Evolutionary conservation across 2,797 vertebrate genomes (phyloP).

Genomic region (Oryzias sinensis): DNA sequence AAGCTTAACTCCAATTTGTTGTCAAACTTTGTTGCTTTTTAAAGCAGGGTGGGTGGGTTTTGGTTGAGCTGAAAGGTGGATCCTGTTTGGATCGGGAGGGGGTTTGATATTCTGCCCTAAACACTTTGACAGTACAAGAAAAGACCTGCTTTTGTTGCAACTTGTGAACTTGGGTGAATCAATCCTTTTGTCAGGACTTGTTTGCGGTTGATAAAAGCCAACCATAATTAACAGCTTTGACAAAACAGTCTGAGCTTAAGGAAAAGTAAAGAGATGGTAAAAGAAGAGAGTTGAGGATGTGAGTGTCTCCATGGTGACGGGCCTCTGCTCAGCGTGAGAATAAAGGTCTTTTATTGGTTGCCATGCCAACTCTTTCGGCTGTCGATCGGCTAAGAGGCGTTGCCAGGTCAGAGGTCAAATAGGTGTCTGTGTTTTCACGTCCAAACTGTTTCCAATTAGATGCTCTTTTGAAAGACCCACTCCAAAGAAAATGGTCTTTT

Average conservation of each 20-base stretch:
- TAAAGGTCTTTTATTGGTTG: conserved; percentile 72
- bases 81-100: conserved; percentile 27
- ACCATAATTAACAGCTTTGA: conserved; percentile 12
- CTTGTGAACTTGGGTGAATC: no score
- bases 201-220: no score
- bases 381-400: conserved; percentile 60
- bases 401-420: conserved; percentile 74
- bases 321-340: conserved; percentile 76
- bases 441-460: conserved; percentile 33
- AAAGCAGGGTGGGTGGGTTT: neutral
- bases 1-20: neutral
- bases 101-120: conserved; percentile 63
- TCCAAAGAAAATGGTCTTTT: no score
- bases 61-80: conserved; percentile 31
- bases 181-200: no score
- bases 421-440: conserved; percentile 63
- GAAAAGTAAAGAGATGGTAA: conserved; percentile 23
- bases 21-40: conserved; percentile 9
- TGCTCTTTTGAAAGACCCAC: neutral
- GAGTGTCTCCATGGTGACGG: conserved; percentile 74
- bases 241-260: conserved; percentile 6
- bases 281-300: conserved; percentile 47
- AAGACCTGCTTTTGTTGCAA: conserved; percentile 9
- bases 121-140: conserved; percentile 26
- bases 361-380: conserved; percentile 60